Evolutionary conservation across 2,797 vertebrate genomes (phyloP).

Genomic region (Potorous gilbertii): DNA sequence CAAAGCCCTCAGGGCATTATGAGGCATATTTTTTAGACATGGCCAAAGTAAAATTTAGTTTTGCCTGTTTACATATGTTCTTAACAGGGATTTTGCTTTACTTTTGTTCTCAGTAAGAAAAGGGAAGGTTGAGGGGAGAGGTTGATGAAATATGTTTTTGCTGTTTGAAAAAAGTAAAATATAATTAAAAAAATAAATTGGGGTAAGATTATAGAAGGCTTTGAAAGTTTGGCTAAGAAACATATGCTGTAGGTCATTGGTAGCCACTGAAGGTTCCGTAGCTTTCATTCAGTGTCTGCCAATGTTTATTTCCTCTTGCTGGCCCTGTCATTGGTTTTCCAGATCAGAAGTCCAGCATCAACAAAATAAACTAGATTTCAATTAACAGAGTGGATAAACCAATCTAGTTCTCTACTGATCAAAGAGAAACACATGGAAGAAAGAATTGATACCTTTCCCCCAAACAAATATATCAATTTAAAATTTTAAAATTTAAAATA

Average conservation of each 20-base stretch:
- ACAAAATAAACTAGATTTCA: slow-evolving; percentile 16
- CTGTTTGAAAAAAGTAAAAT: background rate
- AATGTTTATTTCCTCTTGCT: background rate
- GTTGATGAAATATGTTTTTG: background rate
- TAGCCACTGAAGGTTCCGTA: background rate
- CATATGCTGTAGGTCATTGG: background rate
- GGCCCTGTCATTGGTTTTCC: background rate
- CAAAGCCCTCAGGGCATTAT: background rate
- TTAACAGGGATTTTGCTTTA: background rate
- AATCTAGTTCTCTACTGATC: slow-evolving; percentile 26
- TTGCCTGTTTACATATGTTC: background rate
- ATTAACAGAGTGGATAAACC: slow-evolving; percentile 33
- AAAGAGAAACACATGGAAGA: slow-evolving; percentile 54
- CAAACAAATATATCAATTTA: background rate
- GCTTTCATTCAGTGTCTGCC: background rate
- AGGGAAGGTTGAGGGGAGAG: background rate
- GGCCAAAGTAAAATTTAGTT: background rate
- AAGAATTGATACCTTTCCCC: slow-evolving; percentile 20
- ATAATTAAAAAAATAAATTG: background rate
- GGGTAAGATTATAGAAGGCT: background rate
- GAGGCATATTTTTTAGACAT: background rate
- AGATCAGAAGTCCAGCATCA: background rate
- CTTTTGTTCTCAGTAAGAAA: background rate
- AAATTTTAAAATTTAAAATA: slow-evolving; percentile 24
- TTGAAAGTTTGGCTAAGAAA: background rate